Percentiles rank a stretch among this genome's conserved stretches.
These are phyloP conservation scores for Ctenodactylus gundi DNA, from an alignment of 2,113 vertebrate genomes.

Conservation along the genomic window DNA sequence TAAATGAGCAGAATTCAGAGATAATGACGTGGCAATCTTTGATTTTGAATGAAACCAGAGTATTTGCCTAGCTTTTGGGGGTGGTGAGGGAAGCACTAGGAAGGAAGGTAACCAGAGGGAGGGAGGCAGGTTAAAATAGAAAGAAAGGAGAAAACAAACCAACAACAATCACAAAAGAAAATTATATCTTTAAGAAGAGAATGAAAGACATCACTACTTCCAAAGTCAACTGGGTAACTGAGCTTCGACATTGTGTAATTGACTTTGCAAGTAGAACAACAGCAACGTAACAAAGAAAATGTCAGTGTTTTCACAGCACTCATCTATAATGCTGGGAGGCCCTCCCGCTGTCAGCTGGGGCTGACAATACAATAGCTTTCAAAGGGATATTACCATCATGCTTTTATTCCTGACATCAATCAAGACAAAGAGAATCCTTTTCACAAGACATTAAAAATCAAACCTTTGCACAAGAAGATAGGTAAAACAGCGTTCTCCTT, in stretches of 20 bases:
- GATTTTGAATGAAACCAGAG: constrained; percentile 80
- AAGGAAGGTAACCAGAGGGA: neutral
- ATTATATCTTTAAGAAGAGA: constrained; percentile 85
- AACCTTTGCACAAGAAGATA: constrained; percentile 83
- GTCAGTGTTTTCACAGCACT: constrained; percentile 87
- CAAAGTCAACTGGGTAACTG: constrained; percentile 87
- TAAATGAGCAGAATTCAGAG: constrained; percentile 83
- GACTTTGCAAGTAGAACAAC: constrained; percentile 88
- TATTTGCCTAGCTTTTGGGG: constrained; percentile 65
- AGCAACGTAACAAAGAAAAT: constrained; percentile 88
- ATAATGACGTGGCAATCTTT: constrained; percentile 78
- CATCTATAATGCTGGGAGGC: constrained; percentile 88
- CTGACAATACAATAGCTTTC: constrained; percentile 89
- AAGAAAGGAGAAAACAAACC: constrained; percentile 28
- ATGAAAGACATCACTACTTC: constrained; percentile 84
- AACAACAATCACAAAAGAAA: constrained; percentile 73
- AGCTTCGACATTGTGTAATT: constrained; percentile 87
- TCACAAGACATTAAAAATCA: constrained; percentile 88
- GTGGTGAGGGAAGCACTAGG: neutral
- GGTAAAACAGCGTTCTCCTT: constrained; percentile 85
- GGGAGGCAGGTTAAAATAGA: neutral
- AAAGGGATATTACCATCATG: constrained; percentile 88
- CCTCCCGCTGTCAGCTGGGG: constrained; percentile 87
- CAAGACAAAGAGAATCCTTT: constrained; percentile 90
- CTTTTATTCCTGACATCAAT: constrained; percentile 90